phyloP scores from a whole-genome alignment of 2,888 invertebrate genomes.

The Linnaemya vulpina region DNA sequence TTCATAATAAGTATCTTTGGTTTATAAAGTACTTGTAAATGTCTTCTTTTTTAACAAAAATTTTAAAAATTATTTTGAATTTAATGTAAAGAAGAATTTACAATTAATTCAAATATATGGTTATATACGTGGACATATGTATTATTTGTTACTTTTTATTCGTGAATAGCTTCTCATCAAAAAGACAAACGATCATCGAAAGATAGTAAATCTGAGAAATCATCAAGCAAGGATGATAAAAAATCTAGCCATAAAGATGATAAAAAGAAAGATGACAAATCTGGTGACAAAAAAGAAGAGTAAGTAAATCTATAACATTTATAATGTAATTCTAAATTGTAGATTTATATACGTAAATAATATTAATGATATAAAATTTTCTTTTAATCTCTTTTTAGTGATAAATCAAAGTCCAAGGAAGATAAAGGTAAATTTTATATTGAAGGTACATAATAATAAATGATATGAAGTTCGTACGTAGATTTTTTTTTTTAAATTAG shows the following conservation, averaged over 20 bases:
- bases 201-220: constrained; percentile 71
- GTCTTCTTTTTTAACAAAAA: no score
- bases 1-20: no score
- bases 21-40: no score
- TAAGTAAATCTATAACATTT: constrained; percentile 19
- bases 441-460: constrained; percentile 61
- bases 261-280: constrained; percentile 82
- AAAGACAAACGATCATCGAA: constrained; percentile 67
- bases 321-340: no score
- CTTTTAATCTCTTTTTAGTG: constrained; percentile 42
- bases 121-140: not conserved
- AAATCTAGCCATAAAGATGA: constrained; percentile 78
- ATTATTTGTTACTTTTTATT: not conserved
- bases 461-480: constrained; percentile 14
- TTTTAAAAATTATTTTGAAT: no score
- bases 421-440: constrained; percentile 82
- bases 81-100: no score
- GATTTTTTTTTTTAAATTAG: constrained; percentile 12
- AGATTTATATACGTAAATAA: no score
- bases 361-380: not conserved
- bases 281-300: constrained; percentile 84
- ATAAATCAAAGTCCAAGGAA: constrained; percentile 81
- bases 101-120: no score
- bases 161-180: constrained; percentile 37
- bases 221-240: constrained; percentile 76